Base-by-base conservation (phyloP, 2,113 vertebrate species). In the Maccullochella peelii region DNA sequence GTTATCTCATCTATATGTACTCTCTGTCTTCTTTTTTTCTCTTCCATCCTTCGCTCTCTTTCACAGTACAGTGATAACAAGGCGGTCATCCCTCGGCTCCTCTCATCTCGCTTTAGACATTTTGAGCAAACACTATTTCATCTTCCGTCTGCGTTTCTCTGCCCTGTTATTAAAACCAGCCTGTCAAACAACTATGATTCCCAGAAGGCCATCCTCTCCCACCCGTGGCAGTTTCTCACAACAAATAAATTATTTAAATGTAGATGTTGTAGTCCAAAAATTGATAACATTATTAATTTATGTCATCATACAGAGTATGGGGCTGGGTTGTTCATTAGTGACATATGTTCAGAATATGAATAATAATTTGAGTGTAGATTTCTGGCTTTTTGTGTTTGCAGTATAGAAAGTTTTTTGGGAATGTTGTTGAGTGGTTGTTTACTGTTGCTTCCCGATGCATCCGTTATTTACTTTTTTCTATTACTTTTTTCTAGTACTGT, bases 201-300 rank as follows among this genome's bases (percentile, higher is more conserved):
- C 90, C 86, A 84, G 54, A 86, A 75, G 85, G 84, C 79, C 50
- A 16, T 82, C 82, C 54, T 80, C 84, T 33, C 52, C 57, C 36
- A 72, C 77, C 85, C 86, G 55, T 5, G 73, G 63, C 86, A 47
- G 54, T 78, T 73, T 82, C 67, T 88, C 87, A 72, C 84, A 92
- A 86, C 86, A 81, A 69, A 88, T 94, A 69, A 91, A 94, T 93
- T 75, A 94, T 94, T 94, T 42, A 94, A 52, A n/a, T 66, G 65
- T 69, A 25, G 87, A 88, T 79, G 91, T 93, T 89, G 85, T 83
- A 86, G 80, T 82, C 67, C 80, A 86, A 68, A 92, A 86, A 91
- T 68, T 80, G 85, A 88, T 70, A 61, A 44, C 63, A 91, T 92
- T 59, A 90, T 90, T 92, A 88, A 93, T 94, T 89, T 49, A 93